These are phyloP conservation scores for Callorhinus ursinus DNA, from an alignment of 2,113 vertebrate genomes.

Conservation along the genomic window DNA sequence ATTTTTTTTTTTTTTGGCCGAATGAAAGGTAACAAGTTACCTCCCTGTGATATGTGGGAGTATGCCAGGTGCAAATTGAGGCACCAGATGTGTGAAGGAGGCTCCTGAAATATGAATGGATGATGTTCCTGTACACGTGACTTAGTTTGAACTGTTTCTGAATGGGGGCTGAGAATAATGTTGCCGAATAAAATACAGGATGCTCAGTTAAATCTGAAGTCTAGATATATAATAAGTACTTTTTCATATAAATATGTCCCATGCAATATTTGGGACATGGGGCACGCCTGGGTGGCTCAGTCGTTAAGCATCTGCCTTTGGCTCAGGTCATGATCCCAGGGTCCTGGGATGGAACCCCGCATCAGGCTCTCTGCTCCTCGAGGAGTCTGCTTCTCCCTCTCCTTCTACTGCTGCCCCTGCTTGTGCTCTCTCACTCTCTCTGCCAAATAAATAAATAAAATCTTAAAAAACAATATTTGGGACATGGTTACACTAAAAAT, in stretches of 20 bases:
- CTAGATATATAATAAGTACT: not conserved
- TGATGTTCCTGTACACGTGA: not conserved
- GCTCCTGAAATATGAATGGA: not conserved
- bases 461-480: not conserved
- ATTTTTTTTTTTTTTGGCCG: not conserved
- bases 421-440: no score
- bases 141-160: conserved; percentile 5
- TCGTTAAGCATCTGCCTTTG: no score
- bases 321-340: no score
- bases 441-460: no score
- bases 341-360: no score
- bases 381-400: no score
- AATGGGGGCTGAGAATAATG: not conserved
- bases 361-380: no score
- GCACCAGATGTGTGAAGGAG: not conserved
- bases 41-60: not conserved
- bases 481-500: not conserved
- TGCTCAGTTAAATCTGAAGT: not conserved
- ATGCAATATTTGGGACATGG: not conserved
- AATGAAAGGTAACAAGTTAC: not conserved
- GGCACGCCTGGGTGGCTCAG: no score
- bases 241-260: not conserved
- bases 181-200: not conserved
- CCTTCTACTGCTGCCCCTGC: no score
- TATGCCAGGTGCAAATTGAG: not conserved